These are phyloP conservation scores for Tribolium madens DNA, from an alignment of 1,140 invertebrate genomes.

Conservation along the genomic window DNA sequence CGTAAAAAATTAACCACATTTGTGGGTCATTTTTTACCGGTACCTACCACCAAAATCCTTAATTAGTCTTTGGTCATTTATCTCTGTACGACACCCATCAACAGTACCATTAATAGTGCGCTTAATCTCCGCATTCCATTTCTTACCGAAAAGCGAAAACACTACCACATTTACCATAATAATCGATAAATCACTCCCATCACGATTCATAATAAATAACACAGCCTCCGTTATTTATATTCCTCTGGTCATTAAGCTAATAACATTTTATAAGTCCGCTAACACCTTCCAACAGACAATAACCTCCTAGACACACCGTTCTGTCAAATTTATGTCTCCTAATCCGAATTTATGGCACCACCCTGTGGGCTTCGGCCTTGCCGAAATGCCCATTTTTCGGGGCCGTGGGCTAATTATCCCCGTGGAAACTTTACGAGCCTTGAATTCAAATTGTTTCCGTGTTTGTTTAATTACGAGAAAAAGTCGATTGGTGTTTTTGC, in stretches of 20 bases:
- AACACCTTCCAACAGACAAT: slow-evolving; percentile 27
- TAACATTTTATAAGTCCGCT: not conserved
- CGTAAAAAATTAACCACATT: not conserved
- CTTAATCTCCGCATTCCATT: not conserved
- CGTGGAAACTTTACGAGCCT: not conserved
- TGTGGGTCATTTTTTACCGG: not conserved
- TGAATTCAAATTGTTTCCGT: not conserved
- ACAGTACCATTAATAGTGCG: not conserved
- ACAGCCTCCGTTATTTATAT: slow-evolving; percentile 7
- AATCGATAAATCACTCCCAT: slow-evolving; percentile 12
- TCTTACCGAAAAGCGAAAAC: not conserved
- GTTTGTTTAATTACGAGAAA: not conserved
- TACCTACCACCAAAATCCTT: not conserved
- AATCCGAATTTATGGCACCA: slow-evolving; percentile 22
- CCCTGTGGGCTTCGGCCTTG: not conserved
- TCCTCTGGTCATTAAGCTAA: slow-evolving; percentile 16
- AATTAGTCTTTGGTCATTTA: not conserved
- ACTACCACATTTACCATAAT: slow-evolving; percentile 1
- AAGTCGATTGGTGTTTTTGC: not conserved
- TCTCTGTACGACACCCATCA: not conserved
- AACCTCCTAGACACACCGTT: slow-evolving; percentile 18
- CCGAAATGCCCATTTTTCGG: slow-evolving; percentile 6
- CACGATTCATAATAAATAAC: slow-evolving; percentile 17
- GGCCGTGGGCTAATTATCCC: not conserved
- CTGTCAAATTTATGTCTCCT: slow-evolving; percentile 29